Conservation (phyloP, 2,888 invertebrate species). For the Cartodere bifasciata region DNA sequence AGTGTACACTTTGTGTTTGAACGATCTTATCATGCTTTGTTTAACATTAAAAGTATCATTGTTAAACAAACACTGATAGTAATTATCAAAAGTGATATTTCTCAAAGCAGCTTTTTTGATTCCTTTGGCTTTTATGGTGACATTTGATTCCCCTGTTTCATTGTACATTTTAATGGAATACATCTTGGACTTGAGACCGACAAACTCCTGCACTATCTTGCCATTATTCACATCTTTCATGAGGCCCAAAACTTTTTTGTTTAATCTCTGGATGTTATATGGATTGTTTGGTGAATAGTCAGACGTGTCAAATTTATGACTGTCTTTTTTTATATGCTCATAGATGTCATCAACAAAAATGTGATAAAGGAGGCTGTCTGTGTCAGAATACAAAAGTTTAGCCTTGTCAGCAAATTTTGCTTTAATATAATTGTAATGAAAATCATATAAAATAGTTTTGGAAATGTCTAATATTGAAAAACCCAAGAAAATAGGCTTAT, state of each 20-base stretch:
- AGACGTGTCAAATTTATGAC: conserved; percentile 8
- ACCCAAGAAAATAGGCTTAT: conserved; percentile 8
- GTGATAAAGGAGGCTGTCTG: conserved; percentile 2
- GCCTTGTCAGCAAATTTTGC: not conserved
- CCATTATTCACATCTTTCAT: conserved; percentile 2
- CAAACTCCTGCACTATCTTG: not conserved
- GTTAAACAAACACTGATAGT: not conserved
- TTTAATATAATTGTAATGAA: conserved; percentile 3
- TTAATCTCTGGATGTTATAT: conserved; percentile 15
- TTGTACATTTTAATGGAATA: not conserved
- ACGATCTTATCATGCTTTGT: not conserved
- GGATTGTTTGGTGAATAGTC: conserved; percentile 6
- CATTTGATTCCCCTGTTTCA: not conserved
- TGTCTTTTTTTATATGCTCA: conserved; percentile 1
- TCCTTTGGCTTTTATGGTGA: conserved; percentile 3
- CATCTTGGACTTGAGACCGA: conserved; percentile 2
- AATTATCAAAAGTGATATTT: conserved; percentile 1
- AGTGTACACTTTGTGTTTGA: not conserved
- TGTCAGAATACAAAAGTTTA: not conserved
- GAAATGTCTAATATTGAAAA: conserved; percentile 6
- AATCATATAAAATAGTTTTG: conserved; percentile 3
- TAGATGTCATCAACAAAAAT: not conserved
- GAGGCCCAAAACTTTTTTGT: conserved; percentile 21
- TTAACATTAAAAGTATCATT: not conserved
- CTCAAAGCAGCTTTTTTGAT: not conserved